phyloP scores from a whole-genome alignment of 2,797 vertebrate genomes.

The Acanthurus leucopareius region DNA sequence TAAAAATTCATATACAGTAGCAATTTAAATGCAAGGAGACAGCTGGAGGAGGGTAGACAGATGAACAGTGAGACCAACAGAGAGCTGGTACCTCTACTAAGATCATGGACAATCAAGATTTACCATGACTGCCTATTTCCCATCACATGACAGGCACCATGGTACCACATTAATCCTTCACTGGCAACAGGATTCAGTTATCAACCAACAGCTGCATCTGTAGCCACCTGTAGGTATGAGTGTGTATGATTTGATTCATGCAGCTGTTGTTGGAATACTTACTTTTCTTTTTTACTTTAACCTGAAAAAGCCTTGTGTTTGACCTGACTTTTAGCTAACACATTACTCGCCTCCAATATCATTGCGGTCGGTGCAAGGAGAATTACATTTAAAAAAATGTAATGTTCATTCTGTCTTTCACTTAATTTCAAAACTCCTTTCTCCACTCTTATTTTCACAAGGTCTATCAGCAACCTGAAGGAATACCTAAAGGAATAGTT shows the following conservation, averaged over 20 bases:
- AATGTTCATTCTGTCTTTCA: background rate
- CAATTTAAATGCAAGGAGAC: conserved; percentile 41
- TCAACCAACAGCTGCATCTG: conserved; percentile 11
- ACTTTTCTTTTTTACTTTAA: background rate
- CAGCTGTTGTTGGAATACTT: background rate
- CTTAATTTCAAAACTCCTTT: background rate
- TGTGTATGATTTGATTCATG: too few species aligned
- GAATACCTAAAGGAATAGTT: background rate
- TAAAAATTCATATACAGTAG: conserved; percentile 58
- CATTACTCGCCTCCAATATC: background rate
- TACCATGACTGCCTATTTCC: conserved; percentile 49
- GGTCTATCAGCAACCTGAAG: background rate
- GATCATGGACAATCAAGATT: conserved; percentile 33
- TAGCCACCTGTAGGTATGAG: background rate
- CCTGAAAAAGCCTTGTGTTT: conserved; percentile 1
- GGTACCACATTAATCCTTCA: conserved; percentile 3
- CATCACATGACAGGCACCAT: conserved; percentile 40
- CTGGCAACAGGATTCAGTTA: conserved; percentile 13
- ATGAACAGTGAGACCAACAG: conserved; percentile 1
- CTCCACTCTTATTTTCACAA: background rate
- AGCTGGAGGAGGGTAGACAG: conserved; percentile 27
- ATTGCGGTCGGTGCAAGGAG: too few species aligned
- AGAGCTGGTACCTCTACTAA: background rate
- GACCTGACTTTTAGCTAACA: background rate
- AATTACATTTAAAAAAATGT: background rate